phyloP scores from a whole-genome alignment of 2,888 invertebrate genomes.

The Cataglyphis altisquamis region DNA sequence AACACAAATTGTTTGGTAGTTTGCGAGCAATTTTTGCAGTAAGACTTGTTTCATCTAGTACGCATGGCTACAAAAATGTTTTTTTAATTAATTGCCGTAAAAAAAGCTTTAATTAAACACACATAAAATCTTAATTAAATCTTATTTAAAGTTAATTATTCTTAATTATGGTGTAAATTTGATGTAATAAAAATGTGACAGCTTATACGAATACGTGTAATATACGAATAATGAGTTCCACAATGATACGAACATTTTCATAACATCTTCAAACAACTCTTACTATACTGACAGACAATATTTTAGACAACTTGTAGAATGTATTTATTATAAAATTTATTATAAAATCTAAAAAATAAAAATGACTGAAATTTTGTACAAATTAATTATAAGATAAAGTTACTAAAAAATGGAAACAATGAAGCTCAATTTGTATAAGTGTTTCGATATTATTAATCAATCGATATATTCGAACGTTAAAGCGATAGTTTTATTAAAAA shows the following conservation, averaged over 20 bases:
- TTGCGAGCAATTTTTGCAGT: neutral
- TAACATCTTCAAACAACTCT: neutral
- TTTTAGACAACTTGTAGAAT: neutral
- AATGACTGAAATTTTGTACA: conserved; percentile 3
- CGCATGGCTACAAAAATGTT: neutral
- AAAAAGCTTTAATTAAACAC: neutral
- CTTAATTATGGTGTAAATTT: neutral
- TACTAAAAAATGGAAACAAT: conserved; percentile 12
- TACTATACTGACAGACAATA: neutral
- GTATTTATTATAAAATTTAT: neutral
- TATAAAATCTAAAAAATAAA: neutral
- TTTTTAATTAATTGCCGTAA: neutral
- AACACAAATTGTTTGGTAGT: conserved; percentile 44
- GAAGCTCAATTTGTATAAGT: conserved; percentile 67
- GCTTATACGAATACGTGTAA: neutral
- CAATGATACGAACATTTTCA: neutral
- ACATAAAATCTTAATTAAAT: conserved; percentile 5
- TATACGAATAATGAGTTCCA: no score
- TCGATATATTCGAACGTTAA: conserved; percentile 68
- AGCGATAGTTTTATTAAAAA: conserved; percentile 26
- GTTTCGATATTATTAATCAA: conserved; percentile 76
- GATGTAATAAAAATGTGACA: neutral
- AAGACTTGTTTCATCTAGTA: neutral
- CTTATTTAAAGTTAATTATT: neutral
- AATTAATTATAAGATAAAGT: neutral